Base-by-base conservation (phyloP, 2,888 invertebrate genomes). In the Pammene aurita region DNA sequence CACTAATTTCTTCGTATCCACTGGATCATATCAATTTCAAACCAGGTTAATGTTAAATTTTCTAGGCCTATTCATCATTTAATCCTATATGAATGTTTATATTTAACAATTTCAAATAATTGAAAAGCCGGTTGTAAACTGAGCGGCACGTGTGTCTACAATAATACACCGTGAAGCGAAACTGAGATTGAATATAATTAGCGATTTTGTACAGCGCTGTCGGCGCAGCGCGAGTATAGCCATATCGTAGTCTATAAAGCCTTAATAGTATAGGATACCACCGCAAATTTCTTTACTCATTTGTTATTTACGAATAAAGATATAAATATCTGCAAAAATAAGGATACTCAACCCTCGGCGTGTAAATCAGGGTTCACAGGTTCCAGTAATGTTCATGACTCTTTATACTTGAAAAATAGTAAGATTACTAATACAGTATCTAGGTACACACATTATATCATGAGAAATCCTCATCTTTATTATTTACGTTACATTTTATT, bases 181-280 rank as follows among this genome's bases (percentile, higher is more conserved):
- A 73, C 77, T 73, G 74, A 77, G 77, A 83, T 85, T 86, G 78
- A 83, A 84, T 82, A 82, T 81, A 90, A 91, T 92, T 91, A 91
- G 81, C 85, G 75, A 90, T 91, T 90, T 85, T 83, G 82, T 88
- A 88, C 87, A 89, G 88, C 79, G 83, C 85, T 86, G 83, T 71
- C 71, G 74, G 73, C 72, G 61, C 62, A 35, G 61, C 57, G n/a
- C 10, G 52, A 35, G 58, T 35, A 54, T 34, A 54, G 34, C 54
- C 54, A 54, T 44, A 69, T 60, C 50, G 72, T 70, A 72, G 74
- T 75, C 71, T 73, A 74, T 75, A 74, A 74, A 54, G 54, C 34
- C n/a, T 34, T 34, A n/a, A n/a, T 35, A 54, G 34, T 13, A 13
- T 26, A 16, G n/a, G 54, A 54, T 54, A 13, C 34, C 7, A 34